These are phyloP conservation scores for Hylomyscus alleni DNA, from an alignment of 2,797 vertebrate species.

Conservation along the genomic window DNA sequence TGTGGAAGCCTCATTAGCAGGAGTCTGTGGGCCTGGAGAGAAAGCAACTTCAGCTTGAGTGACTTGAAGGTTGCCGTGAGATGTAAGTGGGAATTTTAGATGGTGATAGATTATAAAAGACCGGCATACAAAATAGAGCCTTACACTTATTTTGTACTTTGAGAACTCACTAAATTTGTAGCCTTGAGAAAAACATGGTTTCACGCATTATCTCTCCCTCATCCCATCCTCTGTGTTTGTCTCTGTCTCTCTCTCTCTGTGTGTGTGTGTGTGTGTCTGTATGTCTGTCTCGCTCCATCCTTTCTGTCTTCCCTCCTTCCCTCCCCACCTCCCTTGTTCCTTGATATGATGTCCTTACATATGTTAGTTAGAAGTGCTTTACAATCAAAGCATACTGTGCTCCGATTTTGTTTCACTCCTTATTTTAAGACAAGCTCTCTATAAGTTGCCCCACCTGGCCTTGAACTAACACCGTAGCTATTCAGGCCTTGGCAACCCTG, in stretches of 20 bases:
- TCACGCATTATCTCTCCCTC: background rate
- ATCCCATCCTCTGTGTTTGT: background rate
- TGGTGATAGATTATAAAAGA: conserved; percentile 1
- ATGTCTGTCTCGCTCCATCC: background rate
- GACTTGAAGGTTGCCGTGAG: conserved; percentile 2
- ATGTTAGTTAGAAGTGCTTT: background rate
- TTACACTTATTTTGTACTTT: background rate
- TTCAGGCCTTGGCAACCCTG: background rate
- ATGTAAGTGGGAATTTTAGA: background rate
- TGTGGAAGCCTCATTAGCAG: background rate
- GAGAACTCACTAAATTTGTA: background rate
- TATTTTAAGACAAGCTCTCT: background rate
- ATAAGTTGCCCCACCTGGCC: background rate
- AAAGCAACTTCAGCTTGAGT: conserved; percentile 28
- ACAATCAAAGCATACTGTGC: background rate
- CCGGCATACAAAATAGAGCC: background rate
- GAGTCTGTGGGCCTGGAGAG: background rate
- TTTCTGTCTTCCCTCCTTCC: background rate
- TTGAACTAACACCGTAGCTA: background rate
- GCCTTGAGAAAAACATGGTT: background rate
- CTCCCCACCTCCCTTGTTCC: background rate
- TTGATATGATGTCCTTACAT: background rate
- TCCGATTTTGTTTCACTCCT: background rate
- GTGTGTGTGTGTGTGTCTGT: background rate
- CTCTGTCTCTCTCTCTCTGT: background rate